phyloP scores from a whole-genome alignment of 1,140 invertebrate species.

The Lasioglossum baleicum region DNA sequence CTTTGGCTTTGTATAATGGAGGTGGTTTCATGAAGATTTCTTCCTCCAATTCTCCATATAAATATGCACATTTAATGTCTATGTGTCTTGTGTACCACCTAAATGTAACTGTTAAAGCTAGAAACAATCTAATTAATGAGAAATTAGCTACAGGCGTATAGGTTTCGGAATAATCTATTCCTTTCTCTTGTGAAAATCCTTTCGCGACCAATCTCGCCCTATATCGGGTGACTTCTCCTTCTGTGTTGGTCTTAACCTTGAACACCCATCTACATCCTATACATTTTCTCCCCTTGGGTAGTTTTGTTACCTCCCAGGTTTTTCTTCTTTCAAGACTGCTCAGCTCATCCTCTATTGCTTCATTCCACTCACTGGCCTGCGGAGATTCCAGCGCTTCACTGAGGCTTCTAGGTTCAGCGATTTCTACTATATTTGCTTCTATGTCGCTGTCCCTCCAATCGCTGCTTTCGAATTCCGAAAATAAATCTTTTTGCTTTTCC shows the following conservation, averaged over 20 bases:
- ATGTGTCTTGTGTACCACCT: background rate
- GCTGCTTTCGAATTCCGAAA: background rate
- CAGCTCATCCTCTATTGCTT: slow-evolving; percentile 12
- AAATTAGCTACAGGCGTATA: slow-evolving; percentile 10
- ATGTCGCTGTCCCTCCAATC: background rate
- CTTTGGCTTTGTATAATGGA: background rate
- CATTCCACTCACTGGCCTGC: background rate
- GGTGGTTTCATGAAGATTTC: slow-evolving; percentile 26
- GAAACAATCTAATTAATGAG: background rate
- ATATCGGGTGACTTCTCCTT: background rate
- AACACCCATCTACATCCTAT: slow-evolving; percentile 17
- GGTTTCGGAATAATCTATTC: slow-evolving; percentile 14
- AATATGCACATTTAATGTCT: slow-evolving; percentile 16
- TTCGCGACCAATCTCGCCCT: slow-evolving; percentile 32
- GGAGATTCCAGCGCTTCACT: background rate
- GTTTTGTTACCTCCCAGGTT: background rate
- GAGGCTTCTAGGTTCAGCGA: background rate
- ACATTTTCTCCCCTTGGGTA: background rate
- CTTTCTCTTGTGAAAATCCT: background rate
- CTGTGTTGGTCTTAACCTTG: slow-evolving; percentile 2
- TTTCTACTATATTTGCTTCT: slow-evolving; percentile 15
- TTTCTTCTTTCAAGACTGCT: background rate
- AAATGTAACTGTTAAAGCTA: background rate
- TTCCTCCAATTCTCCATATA: slow-evolving; percentile 3
- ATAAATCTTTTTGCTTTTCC: background rate